A percentile compares a stretch with the other conserved stretches of the same genome.
Evolutionary conservation across 2,797 vertebrate species (phyloP).

Genomic region (Pogoniulus pusillus): DNA sequence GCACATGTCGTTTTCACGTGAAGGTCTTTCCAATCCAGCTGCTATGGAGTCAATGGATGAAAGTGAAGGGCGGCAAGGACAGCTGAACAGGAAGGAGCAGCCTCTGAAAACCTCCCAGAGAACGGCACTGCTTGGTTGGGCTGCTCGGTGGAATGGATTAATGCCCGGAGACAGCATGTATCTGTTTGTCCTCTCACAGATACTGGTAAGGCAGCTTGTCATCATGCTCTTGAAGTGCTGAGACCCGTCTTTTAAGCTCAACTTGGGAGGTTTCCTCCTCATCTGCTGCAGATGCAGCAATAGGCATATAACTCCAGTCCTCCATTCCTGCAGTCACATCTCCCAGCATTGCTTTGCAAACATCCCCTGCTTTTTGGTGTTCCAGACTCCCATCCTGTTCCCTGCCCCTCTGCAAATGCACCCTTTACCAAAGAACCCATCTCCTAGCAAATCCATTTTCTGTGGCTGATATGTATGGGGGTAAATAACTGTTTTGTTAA

Average conservation of each 20-base stretch:
- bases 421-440: background rate
- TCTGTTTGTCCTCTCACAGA: constrained; percentile 80
- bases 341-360: background rate
- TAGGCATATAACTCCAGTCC: background rate
- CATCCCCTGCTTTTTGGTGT: background rate
- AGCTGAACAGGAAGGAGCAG: constrained; percentile 64
- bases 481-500: background rate
- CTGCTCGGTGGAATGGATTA: constrained; percentile 76
- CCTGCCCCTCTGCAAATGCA: background rate
- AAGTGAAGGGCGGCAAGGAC: constrained; percentile 64
- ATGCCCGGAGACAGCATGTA: constrained; percentile 76
- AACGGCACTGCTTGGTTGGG: constrained; percentile 70
- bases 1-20: constrained; percentile 15
- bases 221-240: background rate
- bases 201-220: constrained; percentile 76
- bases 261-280: background rate
- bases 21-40: constrained; percentile 73
- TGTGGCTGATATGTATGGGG: background rate
- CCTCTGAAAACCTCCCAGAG: constrained; percentile 63
- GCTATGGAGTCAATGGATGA: constrained; percentile 75
- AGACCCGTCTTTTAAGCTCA: background rate
- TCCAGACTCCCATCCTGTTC: background rate
- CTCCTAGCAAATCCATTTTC: background rate
- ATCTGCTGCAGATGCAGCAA: background rate
- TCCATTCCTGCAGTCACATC: background rate